Evolutionary conservation across 2,797 vertebrate genomes (phyloP).

Genomic region (Typhlichthys eigenmanni): DNA sequence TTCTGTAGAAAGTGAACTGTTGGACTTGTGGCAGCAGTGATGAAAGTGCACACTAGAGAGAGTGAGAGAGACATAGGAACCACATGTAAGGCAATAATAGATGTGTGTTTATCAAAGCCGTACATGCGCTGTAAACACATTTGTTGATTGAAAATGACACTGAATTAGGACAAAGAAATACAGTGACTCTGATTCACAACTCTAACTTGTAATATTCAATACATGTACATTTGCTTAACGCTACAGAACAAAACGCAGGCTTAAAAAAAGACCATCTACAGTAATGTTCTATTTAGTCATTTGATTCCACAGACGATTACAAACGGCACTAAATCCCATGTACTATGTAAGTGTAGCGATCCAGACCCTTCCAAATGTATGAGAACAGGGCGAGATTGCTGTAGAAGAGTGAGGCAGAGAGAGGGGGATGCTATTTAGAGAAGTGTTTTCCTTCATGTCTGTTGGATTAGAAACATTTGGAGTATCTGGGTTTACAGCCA

Average conservation of each 20-base stretch:
- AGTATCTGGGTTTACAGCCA: slow-evolving; percentile 60
- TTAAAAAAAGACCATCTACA: neutral
- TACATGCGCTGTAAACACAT: neutral
- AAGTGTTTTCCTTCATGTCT: slow-evolving; percentile 72
- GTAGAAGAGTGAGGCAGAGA: slow-evolving; percentile 6
- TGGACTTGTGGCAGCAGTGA: neutral
- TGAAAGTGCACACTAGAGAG: neutral
- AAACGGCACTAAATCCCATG: neutral
- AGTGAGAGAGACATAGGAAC: slow-evolving; percentile 21
- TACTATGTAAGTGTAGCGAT: neutral
- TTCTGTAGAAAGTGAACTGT: slow-evolving; percentile 38
- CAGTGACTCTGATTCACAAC: neutral
- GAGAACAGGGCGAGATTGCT: neutral
- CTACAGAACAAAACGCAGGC: slow-evolving; percentile 1
- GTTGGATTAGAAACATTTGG: slow-evolving; percentile 70
- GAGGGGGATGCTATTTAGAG: slow-evolving; percentile 48
- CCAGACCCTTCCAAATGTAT: slow-evolving; percentile 3
- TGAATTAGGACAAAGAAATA: slow-evolving; percentile 1
- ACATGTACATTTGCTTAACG: neutral
- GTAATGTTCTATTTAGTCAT: neutral
- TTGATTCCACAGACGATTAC: neutral
- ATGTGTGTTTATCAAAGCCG: neutral
- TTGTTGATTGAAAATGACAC: neutral
- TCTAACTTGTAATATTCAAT: neutral
- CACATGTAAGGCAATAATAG: slow-evolving; percentile 59